phyloP scores from a whole-genome alignment of 1,140 invertebrate genomes.

The Vanessa tameamea region DNA sequence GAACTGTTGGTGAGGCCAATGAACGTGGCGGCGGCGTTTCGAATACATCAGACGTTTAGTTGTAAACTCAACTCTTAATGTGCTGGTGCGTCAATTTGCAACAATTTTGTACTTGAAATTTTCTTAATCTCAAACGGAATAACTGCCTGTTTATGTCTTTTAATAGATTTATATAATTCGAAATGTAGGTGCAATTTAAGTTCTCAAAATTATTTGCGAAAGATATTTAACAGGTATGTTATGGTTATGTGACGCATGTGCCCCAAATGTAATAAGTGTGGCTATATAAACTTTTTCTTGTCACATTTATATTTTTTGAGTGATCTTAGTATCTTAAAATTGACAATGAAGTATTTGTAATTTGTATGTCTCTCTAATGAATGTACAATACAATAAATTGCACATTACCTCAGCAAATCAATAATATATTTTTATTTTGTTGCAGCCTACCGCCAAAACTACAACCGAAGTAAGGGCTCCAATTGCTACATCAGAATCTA shows the following conservation, averaged over 20 bases:
- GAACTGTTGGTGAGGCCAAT: constrained; percentile 70
- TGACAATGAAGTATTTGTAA: neutral
- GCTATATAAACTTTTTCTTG: neutral
- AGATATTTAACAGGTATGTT: too few relatives aligned
- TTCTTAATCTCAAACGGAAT: neutral
- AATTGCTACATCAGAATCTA: constrained; percentile 65
- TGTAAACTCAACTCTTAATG: constrained; percentile 43
- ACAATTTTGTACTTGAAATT: constrained; percentile 25
- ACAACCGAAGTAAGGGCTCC: constrained; percentile 69
- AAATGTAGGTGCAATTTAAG: too few relatives aligned
- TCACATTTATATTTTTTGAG: neutral
- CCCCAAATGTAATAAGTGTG: neutral
- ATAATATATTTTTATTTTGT: constrained; percentile 54
- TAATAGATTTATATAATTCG: neutral
- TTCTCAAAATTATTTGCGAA: too few relatives aligned
- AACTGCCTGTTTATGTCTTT: neutral
- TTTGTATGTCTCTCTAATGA: neutral
- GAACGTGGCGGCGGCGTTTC: constrained; percentile 58
- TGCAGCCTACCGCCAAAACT: constrained; percentile 70
- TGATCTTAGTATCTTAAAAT: neutral
- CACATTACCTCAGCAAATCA: neutral
- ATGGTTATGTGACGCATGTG: neutral
- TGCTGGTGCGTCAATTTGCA: constrained; percentile 39
- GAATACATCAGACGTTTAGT: constrained; percentile 49
- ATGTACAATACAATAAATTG: neutral